Evolutionary conservation across 2,797 vertebrate genomes (phyloP).

Genomic region (Gallinago stenura): DNA sequence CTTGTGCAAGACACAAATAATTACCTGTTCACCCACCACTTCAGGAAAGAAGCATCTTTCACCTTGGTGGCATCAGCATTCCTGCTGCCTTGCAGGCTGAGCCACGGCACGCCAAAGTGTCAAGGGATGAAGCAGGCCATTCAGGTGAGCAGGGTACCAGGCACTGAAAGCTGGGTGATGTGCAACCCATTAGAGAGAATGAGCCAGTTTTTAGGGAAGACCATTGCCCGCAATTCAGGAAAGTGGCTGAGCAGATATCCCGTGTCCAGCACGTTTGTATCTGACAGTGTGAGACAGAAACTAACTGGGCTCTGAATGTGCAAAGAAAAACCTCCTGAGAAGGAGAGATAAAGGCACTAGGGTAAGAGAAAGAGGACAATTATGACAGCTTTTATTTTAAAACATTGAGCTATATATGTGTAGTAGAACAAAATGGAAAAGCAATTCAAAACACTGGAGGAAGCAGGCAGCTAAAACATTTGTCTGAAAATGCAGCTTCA

Average conservation of each 20-base stretch:
- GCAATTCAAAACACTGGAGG: background rate
- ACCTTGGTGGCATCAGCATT: background rate
- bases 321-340: background rate
- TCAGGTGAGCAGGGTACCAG: background rate
- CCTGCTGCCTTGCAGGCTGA: background rate
- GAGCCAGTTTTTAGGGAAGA: background rate
- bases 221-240: background rate
- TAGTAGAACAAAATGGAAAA: background rate
- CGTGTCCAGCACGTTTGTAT: background rate
- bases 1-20: background rate
- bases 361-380: background rate
- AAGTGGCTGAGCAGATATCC: background rate
- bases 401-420: background rate
- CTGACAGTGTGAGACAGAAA: background rate
- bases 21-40: background rate
- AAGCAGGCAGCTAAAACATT: conserved; percentile 12
- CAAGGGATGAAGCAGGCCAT: background rate
- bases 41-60: background rate
- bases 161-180: rapidly evolving
- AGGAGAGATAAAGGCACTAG: background rate
- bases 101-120: rapidly evolving
- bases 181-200: background rate
- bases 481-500: background rate
- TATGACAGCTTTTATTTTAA: conserved; percentile 5
- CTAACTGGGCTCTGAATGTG: background rate